These are phyloP conservation scores for Saxidomus purpurata DNA, from an alignment of 1,140 invertebrate genomes.

Conservation along the genomic window DNA sequence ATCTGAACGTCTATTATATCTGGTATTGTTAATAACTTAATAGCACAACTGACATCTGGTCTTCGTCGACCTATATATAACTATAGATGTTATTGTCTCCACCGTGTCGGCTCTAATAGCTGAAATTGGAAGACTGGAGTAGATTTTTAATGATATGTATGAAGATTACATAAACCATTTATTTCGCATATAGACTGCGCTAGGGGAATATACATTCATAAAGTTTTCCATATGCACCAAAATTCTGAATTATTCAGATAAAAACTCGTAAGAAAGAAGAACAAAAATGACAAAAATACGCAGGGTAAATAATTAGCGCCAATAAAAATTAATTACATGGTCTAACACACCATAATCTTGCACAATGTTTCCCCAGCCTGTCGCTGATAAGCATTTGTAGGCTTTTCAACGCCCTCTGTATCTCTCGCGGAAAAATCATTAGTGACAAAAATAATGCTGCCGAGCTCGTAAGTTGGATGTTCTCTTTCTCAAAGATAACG, in stretches of 20 bases:
- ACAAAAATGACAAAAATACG: slow-evolving; percentile 24
- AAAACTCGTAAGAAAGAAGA: slow-evolving; percentile 14
- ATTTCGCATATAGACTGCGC: not conserved
- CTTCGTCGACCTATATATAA: too few relatives aligned
- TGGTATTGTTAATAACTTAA: too few relatives aligned
- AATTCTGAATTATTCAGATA: slow-evolving; percentile 8
- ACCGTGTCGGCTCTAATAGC: too few relatives aligned
- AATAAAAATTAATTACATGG: slow-evolving; percentile 55
- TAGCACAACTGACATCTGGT: too few relatives aligned
- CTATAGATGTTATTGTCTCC: too few relatives aligned
- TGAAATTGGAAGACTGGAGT: too few relatives aligned
- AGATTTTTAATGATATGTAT: not conserved
- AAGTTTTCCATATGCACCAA: slow-evolving; percentile 5
- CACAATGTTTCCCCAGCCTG: slow-evolving; percentile 22
- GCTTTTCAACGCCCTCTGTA: slow-evolving; percentile 32
- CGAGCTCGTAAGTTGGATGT: not conserved
- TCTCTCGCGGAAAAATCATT: slow-evolving; percentile 57
- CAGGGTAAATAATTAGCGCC: slow-evolving; percentile 43
- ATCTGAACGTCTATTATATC: too few relatives aligned
- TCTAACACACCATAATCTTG: slow-evolving; percentile 45
- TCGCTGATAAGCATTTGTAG: slow-evolving; percentile 61
- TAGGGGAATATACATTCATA: not conserved
- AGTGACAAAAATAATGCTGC: slow-evolving; percentile 59
- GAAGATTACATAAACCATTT: not conserved
- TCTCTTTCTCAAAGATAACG: slow-evolving; percentile 45